Conservation (phyloP, 2,113 vertebrate species). For the Antechinus stuartii region DNA sequence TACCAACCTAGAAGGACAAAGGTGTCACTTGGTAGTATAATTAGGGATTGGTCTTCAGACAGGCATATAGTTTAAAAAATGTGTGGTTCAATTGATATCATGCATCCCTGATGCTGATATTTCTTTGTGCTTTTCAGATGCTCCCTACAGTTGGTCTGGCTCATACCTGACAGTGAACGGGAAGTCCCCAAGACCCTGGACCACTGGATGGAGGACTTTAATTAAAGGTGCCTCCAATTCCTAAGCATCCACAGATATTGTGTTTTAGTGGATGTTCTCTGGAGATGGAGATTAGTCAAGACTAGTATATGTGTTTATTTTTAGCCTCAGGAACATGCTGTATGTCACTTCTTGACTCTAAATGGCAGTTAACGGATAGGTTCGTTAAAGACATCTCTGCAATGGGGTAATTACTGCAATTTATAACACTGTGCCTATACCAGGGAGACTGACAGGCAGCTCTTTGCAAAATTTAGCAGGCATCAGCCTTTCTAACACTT, state of each 20-base stretch:
- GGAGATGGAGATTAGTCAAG: background rate
- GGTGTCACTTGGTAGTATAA: background rate
- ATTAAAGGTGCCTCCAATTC: background rate
- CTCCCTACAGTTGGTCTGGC: background rate
- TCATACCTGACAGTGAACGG: background rate
- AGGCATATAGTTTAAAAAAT: background rate
- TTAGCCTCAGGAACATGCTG: slow-evolving; percentile 25
- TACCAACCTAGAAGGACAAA: background rate
- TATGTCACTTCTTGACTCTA: background rate
- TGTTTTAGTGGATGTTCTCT: background rate
- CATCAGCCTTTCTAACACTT: background rate
- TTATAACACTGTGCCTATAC: background rate
- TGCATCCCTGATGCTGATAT: background rate
- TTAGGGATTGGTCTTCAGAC: background rate
- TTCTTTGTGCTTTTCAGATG: background rate
- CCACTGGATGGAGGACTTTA: background rate
- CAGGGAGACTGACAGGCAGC: background rate
- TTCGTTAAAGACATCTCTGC: slow-evolving; percentile 40
- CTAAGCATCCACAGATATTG: background rate
- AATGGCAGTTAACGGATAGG: background rate
- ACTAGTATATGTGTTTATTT: slow-evolving; percentile 8
- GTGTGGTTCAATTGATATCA: background rate
- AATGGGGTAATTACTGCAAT: background rate
- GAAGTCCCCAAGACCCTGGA: background rate
- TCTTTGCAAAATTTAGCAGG: background rate